A percentile compares a stretch with the other conserved stretches of the same genome.
These are phyloP conservation scores for Mionectes macconnelli DNA, from an alignment of 2,113 vertebrate species.

Conservation along the genomic window DNA sequence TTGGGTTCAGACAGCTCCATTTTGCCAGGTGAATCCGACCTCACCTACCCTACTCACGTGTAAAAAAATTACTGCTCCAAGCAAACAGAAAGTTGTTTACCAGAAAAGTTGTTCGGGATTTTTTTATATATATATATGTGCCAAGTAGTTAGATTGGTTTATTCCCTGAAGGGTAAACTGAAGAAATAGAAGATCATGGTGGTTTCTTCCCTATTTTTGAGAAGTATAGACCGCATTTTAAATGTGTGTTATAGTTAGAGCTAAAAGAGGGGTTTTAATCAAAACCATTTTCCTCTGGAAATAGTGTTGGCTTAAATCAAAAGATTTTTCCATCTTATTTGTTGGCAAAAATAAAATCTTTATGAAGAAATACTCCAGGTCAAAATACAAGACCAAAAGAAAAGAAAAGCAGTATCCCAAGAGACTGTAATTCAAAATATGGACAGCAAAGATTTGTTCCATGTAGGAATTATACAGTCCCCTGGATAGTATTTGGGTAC, in stretches of 20 bases:
- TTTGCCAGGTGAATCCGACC: background rate
- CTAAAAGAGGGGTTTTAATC: background rate
- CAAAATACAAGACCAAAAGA: background rate
- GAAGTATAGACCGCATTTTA: background rate
- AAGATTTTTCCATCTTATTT: background rate
- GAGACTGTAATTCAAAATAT: background rate
- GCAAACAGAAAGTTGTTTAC: background rate
- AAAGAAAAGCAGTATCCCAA: background rate
- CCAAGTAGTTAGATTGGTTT: background rate
- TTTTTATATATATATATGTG: too few species aligned
- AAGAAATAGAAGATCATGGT: background rate
- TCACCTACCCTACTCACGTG: background rate
- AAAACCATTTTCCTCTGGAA: background rate
- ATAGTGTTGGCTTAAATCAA: background rate
- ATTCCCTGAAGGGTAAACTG: background rate
- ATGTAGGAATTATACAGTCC: background rate
- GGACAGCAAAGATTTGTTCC: background rate
- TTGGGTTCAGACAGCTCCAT: background rate
- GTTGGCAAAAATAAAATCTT: background rate
- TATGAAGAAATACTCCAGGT: background rate
- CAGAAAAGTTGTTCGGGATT: rapidly evolving
- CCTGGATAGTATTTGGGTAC: background rate
- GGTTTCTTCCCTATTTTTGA: background rate
- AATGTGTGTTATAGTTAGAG: background rate
- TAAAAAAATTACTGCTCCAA: background rate